Percentiles rank a stretch among this genome's conserved stretches.
Evolutionary conservation across 1,140 invertebrate species (phyloP).

Genomic region (Heliconius congener): DNA sequence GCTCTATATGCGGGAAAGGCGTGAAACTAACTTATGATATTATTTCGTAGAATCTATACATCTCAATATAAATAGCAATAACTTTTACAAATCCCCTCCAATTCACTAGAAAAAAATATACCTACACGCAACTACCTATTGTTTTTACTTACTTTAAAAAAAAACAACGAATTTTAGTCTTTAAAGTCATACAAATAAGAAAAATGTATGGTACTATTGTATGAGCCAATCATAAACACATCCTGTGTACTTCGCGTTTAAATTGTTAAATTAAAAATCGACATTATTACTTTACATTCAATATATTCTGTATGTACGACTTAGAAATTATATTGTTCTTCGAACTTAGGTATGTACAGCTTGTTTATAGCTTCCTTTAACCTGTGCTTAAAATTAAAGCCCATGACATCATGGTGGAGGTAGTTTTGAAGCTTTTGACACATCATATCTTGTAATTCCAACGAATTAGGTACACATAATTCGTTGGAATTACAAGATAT

Average conservation of each 20-base stretch:
- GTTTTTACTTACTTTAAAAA: background rate
- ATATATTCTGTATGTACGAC: background rate
- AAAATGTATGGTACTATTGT: background rate
- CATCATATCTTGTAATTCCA: too few species aligned
- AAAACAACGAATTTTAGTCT: background rate
- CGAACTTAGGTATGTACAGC: too few species aligned
- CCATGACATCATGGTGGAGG: too few species aligned
- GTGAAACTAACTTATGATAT: too few species aligned
- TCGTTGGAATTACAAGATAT: too few species aligned
- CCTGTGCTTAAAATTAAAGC: too few species aligned
- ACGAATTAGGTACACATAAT: too few species aligned
- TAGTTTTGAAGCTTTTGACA: too few species aligned
- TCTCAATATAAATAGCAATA: background rate
- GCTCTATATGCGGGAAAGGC: too few species aligned
- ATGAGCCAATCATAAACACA: background rate
- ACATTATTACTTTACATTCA: conserved; percentile 6
- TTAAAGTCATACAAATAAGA: background rate
- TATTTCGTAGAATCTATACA: too few species aligned
- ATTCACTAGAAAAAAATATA: background rate
- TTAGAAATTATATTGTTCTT: too few species aligned
- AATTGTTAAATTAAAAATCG: conserved; percentile 12
- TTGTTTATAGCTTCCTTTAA: too few species aligned
- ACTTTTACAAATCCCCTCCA: background rate
- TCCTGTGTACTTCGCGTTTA: conserved; percentile 10
- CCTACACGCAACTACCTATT: background rate